These are phyloP conservation scores for Oryctes rhinoceros DNA, from an alignment of 1,140 invertebrate species.

Conservation along the genomic window DNA sequence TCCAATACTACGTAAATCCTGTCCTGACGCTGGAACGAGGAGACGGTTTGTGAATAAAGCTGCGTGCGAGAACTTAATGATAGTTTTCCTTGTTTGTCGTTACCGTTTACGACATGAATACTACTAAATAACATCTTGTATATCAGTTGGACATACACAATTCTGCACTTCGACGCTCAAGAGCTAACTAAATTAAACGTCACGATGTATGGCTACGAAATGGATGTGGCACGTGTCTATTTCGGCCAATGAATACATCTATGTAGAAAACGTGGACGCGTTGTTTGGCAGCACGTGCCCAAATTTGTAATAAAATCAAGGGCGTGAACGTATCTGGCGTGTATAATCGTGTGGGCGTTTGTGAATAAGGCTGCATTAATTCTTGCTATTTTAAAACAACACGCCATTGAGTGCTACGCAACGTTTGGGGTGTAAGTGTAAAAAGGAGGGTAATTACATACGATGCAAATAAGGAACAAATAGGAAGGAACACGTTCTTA, in stretches of 20 bases:
- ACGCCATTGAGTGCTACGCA: too few relatives aligned
- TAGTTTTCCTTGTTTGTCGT: not conserved
- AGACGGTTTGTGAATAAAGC: too few relatives aligned
- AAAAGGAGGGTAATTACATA: too few relatives aligned
- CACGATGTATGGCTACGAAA: not conserved
- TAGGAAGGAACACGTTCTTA: too few relatives aligned
- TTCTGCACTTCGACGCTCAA: slow-evolving; percentile 5
- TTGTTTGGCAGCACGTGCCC: not conserved
- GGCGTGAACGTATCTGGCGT: not conserved
- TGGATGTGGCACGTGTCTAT: slow-evolving; percentile 7
- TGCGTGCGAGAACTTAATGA: not conserved
- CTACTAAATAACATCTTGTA: slow-evolving; percentile 12
- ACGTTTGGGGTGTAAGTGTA: too few relatives aligned
- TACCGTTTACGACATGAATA: not conserved
- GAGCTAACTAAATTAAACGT: slow-evolving; percentile 22
- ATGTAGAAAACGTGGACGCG: not conserved
- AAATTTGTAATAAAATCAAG: slow-evolving; percentile 20
- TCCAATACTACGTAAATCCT: too few relatives aligned
- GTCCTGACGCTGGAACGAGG: too few relatives aligned
- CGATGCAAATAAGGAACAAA: too few relatives aligned
- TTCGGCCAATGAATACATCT: not conserved
- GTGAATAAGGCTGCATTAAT: not conserved
- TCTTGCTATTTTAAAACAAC: not conserved
- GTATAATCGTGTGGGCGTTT: slow-evolving; percentile 7
- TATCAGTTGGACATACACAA: not conserved